These are phyloP conservation scores for Malaclemys terrapin DNA, from an alignment of 2,113 vertebrate species.

Conservation along the genomic window DNA sequence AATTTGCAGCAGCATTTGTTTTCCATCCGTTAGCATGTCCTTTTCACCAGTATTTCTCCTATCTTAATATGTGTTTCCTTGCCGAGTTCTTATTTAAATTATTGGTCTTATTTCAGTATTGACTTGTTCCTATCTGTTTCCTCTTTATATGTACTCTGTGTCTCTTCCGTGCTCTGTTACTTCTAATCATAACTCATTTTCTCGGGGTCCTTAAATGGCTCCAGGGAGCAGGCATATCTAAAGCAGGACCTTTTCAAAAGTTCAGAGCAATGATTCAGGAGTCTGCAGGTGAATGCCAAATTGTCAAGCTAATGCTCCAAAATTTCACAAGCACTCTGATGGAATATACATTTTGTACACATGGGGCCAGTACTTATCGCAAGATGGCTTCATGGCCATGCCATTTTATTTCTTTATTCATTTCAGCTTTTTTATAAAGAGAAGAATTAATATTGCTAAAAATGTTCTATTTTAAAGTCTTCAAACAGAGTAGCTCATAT, in stretches of 20 bases:
- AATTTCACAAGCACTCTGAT: slow-evolving; percentile 10
- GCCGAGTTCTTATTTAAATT: not conserved
- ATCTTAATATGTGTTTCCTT: not conserved
- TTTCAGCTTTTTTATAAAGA: not conserved
- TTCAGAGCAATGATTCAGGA: slow-evolving; percentile 45
- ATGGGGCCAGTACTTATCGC: not conserved
- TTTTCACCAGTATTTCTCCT: not conserved
- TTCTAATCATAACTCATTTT: slow-evolving; percentile 51
- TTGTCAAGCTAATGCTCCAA: slow-evolving; percentile 15
- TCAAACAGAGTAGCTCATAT: not conserved
- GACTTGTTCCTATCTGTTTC: slow-evolving; percentile 13
- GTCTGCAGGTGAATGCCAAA: slow-evolving; percentile 33
- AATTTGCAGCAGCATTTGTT: not conserved
- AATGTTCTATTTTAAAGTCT: not conserved
- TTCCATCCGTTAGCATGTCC: not conserved
- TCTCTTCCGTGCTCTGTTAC: slow-evolving; percentile 2
- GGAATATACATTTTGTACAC: not conserved
- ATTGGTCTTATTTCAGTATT: not conserved
- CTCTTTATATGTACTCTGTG: not conserved
- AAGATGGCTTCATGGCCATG: not conserved
- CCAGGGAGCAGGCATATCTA: slow-evolving; percentile 34
- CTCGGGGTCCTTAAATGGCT: slow-evolving; percentile 5
- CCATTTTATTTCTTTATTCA: not conserved
- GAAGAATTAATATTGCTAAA: not conserved
- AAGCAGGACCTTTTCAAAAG: slow-evolving; percentile 31